A percentile compares a stretch with the other conserved stretches of the same genome.
These are phyloP conservation scores for Phyllotis vaccarum DNA, from an alignment of 2,797 vertebrate genomes.

Conservation along the genomic window DNA sequence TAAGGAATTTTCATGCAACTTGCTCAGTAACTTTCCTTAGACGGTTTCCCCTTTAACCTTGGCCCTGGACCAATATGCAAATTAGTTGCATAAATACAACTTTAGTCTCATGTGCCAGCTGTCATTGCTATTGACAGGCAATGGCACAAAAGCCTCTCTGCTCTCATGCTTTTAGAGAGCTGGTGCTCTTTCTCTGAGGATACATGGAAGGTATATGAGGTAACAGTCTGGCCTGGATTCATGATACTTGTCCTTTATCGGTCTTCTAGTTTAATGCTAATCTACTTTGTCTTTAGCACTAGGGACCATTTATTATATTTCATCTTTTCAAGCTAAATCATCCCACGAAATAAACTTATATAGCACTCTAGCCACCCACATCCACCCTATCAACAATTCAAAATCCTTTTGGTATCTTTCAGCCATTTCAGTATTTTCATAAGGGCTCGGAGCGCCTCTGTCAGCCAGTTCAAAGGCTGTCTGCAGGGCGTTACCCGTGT, in stretches of 20 bases:
- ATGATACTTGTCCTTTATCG: not conserved
- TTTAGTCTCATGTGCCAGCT: not conserved
- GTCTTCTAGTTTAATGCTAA: not conserved
- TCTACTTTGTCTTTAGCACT: not conserved
- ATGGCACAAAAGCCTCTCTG: not conserved
- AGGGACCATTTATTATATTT: not conserved
- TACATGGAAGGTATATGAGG: not conserved
- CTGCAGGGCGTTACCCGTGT: not conserved
- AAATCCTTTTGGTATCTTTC: not conserved
- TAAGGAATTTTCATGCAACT: not conserved
- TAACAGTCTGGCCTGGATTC: not conserved
- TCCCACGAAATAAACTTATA: not conserved
- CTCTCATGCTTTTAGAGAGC: not conserved
- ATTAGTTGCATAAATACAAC: not conserved
- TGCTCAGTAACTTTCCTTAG: not conserved
- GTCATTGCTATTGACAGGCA: not conserved
- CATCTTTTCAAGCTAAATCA: not conserved
- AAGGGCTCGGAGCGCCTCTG: not conserved
- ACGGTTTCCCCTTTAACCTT: not conserved
- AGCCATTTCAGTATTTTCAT: not conserved
- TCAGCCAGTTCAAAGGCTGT: not conserved
- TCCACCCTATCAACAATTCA: not conserved
- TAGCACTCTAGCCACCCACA: too few relatives aligned
- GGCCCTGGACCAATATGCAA: not conserved
- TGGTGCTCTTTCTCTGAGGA: not conserved